Percentiles rank a stretch among this genome's conserved stretches.
Evolutionary conservation across 2,888 invertebrate species (phyloP).

Genomic region (Temnothorax ravouxi): DNA sequence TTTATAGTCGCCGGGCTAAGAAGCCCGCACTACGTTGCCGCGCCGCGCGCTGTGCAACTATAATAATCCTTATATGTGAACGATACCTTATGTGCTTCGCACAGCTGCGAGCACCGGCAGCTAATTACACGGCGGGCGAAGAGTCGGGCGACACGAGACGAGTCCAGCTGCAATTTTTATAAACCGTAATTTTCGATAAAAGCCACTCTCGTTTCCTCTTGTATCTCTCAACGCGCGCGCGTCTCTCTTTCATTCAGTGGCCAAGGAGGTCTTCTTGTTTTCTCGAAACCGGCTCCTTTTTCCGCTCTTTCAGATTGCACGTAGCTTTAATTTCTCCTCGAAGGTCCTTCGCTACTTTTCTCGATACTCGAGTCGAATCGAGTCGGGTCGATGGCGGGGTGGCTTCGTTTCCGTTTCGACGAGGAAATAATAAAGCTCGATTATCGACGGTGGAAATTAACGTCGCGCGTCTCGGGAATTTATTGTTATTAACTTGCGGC

Average conservation of each 20-base stretch:
- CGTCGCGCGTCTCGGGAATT: conserved; percentile 38
- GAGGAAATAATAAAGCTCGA: conserved; percentile 56
- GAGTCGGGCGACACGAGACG: not conserved
- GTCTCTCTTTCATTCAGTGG: conserved; percentile 47
- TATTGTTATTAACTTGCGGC: conserved; percentile 48
- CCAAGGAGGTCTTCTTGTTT: conserved; percentile 42
- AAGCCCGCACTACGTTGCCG: not conserved
- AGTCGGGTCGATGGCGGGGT: not conserved
- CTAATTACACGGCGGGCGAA: conserved; percentile 47
- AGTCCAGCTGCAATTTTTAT: conserved; percentile 48
- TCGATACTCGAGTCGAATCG: conserved; percentile 42
- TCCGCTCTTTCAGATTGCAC: conserved; percentile 52
- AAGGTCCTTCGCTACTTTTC: conserved; percentile 54
- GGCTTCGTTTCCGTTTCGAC: conserved; percentile 53
- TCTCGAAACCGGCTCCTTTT: conserved; percentile 35
- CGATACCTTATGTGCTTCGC: conserved; percentile 6
- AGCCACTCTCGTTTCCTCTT: conserved; percentile 21
- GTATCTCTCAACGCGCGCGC: conserved; percentile 16
- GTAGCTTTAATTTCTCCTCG: conserved; percentile 56
- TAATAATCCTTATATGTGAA: conserved; percentile 53
- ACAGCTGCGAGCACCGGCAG: conserved; percentile 21
- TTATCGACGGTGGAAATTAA: conserved; percentile 52
- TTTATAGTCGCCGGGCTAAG: conserved; percentile 48
- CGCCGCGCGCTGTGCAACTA: not conserved
- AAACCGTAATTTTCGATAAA: conserved; percentile 56